Percentiles rank a stretch among this genome's conserved stretches.
These are phyloP conservation scores for Lerema accius DNA, from an alignment of 1,140 invertebrate species.

Conservation along the genomic window DNA sequence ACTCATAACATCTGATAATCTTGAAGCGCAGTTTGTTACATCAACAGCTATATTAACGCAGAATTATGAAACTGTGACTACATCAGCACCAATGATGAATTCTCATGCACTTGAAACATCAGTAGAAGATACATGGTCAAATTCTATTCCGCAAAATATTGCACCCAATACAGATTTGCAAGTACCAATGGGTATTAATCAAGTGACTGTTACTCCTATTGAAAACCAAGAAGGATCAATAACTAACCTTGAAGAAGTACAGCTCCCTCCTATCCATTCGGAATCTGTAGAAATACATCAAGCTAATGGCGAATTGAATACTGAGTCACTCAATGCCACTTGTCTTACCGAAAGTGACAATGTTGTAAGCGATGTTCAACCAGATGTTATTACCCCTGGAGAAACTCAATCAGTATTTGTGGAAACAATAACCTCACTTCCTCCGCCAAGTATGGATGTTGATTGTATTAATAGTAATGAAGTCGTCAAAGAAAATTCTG, in stretches of 20 bases:
- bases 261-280: not conserved
- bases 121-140: conserved; percentile 55
- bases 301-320: conserved; percentile 6
- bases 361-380: not conserved
- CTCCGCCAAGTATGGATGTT: not conserved
- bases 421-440: not conserved
- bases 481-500: conserved; percentile 16
- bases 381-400: conserved; percentile 1
- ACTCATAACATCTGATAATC: conserved; percentile 61
- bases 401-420: conserved; percentile 4
- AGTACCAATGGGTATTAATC: conserved; percentile 7
- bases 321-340: not conserved
- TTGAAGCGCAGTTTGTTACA: conserved; percentile 67
- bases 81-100: conserved; percentile 66
- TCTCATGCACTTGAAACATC: conserved; percentile 49
- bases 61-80: conserved; percentile 81
- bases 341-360: conserved; percentile 1
- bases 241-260: conserved; percentile 6
- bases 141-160: conserved; percentile 36
- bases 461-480: conserved; percentile 4
- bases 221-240: not conserved
- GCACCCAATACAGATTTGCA: conserved; percentile 3
- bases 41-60: conserved; percentile 79
- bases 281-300: conserved; percentile 16
- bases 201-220: conserved; percentile 8